Base-by-base conservation (phyloP, 2,888 invertebrate genomes). In the Pandemis heparana region DNA sequence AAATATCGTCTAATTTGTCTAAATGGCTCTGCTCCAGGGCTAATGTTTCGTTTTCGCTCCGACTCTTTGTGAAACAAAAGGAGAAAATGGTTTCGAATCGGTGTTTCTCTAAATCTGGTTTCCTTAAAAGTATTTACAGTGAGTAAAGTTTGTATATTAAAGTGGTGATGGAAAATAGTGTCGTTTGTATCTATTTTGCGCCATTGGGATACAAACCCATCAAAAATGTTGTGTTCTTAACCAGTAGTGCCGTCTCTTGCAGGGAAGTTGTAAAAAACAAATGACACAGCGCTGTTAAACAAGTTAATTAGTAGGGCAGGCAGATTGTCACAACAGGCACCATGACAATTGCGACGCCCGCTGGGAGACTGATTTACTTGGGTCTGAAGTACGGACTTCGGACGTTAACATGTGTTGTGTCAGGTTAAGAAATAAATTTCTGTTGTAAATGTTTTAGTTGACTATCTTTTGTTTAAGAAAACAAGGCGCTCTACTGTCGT, bases 221-320 rank as follows among this genome's bases (percentile, higher is more conserved):
- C 18, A 43, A 43, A 18, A 32, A 32, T 32, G 1, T 48, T 7
- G 23, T 23, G 48, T 59, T 48, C 51, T 38, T 48, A 23, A 51
- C 41, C 48, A 32, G 59, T 48, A 67, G 64, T 39, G 39, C 39
- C 18, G 18, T 56, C 41, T 56, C 48, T 69, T 73, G 59, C 74
- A 65, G 53, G 64, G 65, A 74, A 53, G 65, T 61, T 53, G 65
- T 65, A 72, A 77, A 75, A 77, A 77, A 76, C 67, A 76, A 77
- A 69, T 65, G 76, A 74, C 79, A 79, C 82, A n/a, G 81, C 87
- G 85, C 87, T 87, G 87, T 88, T 85, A 87, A 91, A 90, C 88
- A 90, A 90, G 88, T 88, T 90, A 91, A 92, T 93, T 91, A 89
- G 86, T 82, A 81, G 82, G 79, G 78, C 80, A 79, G 80, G 79